phyloP scores from a whole-genome alignment of 2,888 invertebrate genomes.

The Nomada lathburiana region DNA sequence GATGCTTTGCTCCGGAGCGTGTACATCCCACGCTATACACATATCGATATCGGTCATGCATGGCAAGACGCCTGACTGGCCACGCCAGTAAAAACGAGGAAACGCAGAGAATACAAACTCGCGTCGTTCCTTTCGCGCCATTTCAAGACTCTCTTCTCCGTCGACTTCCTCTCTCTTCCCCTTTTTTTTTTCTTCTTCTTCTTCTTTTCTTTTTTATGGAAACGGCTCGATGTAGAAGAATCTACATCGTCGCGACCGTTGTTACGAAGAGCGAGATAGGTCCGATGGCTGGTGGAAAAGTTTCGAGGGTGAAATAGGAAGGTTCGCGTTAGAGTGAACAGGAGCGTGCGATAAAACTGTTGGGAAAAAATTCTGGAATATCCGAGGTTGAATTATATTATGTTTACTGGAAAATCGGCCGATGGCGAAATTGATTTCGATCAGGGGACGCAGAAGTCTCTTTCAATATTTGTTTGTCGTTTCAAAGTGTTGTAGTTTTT shows the following conservation, averaged over 20 bases:
- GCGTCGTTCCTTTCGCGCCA: slow-evolving; percentile 64
- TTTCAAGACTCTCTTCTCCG: slow-evolving; percentile 50
- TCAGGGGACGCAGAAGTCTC: too few relatives aligned
- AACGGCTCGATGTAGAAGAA: slow-evolving; percentile 17
- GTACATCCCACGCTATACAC: slow-evolving; percentile 74
- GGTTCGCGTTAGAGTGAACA: neutral
- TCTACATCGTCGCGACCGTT: slow-evolving; percentile 19
- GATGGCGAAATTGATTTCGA: too few relatives aligned
- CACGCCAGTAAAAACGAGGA: slow-evolving; percentile 82
- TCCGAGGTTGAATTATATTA: too few relatives aligned
- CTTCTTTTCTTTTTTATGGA: neutral
- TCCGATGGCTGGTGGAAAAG: slow-evolving; percentile 10
- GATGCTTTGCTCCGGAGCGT: slow-evolving; percentile 74
- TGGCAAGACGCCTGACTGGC: slow-evolving; percentile 82
- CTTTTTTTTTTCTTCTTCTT: neutral
- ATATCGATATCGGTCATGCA: slow-evolving; percentile 83
- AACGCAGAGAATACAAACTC: slow-evolving; percentile 64
- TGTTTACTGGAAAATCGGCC: too few relatives aligned
- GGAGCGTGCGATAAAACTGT: neutral
- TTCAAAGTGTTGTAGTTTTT: too few relatives aligned
- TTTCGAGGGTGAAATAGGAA: neutral
- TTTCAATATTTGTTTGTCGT: too few relatives aligned
- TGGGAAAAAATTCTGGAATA: too few relatives aligned
- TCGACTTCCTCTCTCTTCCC: slow-evolving; percentile 27
- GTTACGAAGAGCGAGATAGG: slow-evolving; percentile 23